Conservation (phyloP, 2,797 vertebrate species). For the Natrix natrix region DNA sequence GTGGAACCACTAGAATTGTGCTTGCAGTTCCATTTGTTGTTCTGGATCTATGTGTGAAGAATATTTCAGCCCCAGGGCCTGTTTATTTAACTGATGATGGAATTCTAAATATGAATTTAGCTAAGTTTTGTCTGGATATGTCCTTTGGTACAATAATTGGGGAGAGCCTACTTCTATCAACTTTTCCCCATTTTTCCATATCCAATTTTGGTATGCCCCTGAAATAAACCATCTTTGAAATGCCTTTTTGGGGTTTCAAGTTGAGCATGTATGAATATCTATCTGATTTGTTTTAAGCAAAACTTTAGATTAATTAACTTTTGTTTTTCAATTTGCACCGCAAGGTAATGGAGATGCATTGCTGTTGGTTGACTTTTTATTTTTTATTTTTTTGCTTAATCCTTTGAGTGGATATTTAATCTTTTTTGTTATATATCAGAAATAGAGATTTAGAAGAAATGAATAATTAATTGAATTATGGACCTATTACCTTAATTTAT, state of each 20-base stretch:
- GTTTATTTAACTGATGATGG: background rate
- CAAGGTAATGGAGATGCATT: constrained; percentile 85
- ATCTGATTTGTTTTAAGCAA: constrained; percentile 80
- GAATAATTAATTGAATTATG: constrained; percentile 94
- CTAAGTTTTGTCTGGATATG: background rate
- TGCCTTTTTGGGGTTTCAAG: constrained; percentile 66
- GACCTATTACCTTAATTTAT: constrained; percentile 83
- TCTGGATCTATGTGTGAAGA: background rate
- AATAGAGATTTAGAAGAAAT: constrained; percentile 89
- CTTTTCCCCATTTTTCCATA: background rate
- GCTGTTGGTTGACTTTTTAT: constrained; percentile 73
- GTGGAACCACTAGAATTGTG: background rate
- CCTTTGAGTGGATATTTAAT: constrained; percentile 90
- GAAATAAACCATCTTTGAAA: constrained; percentile 47
- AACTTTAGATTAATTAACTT: constrained; percentile 89
- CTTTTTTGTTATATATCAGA: constrained; percentile 90
- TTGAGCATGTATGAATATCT: constrained; percentile 73
- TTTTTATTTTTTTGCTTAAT: constrained; percentile 70
- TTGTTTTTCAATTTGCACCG: constrained; percentile 82
- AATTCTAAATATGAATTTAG: no score
- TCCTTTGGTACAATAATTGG: background rate
- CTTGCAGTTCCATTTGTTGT: background rate
- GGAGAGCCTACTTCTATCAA: background rate
- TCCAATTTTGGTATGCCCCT: background rate
- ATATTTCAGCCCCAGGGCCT: background rate